phyloP scores from a whole-genome alignment of 2,888 invertebrate species.

The Leucophenga maculata region DNA sequence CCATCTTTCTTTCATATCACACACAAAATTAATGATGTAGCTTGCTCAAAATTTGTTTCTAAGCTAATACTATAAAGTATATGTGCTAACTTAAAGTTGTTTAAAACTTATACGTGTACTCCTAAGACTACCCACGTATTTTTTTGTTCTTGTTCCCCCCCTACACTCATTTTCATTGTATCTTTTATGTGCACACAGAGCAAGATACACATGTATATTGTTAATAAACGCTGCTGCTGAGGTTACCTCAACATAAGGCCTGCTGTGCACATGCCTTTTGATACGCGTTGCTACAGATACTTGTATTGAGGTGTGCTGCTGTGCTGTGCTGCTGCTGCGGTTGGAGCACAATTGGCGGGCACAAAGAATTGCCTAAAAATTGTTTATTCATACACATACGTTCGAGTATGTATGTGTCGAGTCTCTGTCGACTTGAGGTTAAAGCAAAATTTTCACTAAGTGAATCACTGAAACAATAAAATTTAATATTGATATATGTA shows the following conservation, averaged over 20 bases:
- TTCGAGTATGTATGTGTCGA: not conserved
- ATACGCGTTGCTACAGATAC: not conserved
- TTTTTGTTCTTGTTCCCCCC: too few relatives aligned
- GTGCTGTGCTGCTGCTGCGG: not conserved
- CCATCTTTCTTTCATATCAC: too few relatives aligned
- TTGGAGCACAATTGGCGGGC: not conserved
- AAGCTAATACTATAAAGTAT: too few relatives aligned
- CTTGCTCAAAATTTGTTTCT: too few relatives aligned
- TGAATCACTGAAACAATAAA: conserved; percentile 24
- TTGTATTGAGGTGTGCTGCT: not conserved
- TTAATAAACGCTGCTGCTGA: conserved; percentile 16
- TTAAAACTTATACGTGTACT: too few relatives aligned
- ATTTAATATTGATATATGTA: not conserved
- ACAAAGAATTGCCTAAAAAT: conserved; percentile 16
- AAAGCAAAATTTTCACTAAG: not conserved
- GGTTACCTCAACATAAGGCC: not conserved
- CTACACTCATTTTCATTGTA: not conserved
- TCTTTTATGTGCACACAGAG: not conserved
- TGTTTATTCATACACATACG: conserved; percentile 7
- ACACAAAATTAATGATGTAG: too few relatives aligned
- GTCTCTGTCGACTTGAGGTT: not conserved
- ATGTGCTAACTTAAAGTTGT: too few relatives aligned
- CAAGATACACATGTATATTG: conserved; percentile 2
- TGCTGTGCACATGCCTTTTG: not conserved
- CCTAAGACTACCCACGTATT: too few relatives aligned